These are phyloP conservation scores for Mormyrus hasselquistii DNA, from an alignment of 2,797 vertebrate genomes.

Conservation along the genomic window DNA sequence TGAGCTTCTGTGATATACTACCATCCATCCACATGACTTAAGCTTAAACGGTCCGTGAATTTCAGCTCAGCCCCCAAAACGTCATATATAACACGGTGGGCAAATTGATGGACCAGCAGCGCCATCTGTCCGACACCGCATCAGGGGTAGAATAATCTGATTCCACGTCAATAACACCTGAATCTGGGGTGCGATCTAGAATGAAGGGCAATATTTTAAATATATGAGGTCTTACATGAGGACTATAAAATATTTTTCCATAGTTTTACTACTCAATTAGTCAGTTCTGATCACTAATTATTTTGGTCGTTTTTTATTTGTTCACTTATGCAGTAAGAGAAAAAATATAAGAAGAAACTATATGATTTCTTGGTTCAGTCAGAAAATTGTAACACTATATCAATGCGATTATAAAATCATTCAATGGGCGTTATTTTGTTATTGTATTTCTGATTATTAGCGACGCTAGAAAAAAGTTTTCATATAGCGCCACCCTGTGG, in stretches of 20 bases:
- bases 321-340: neutral
- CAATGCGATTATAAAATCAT: neutral
- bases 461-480: neutral
- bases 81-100: conserved; percentile 44
- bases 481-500: conserved; percentile 4
- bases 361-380: neutral
- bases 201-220: neutral
- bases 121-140: conserved; percentile 32
- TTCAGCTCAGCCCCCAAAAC: conserved; percentile 54
- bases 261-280: neutral
- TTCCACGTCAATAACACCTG: neutral
- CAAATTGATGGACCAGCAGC: conserved; percentile 21
- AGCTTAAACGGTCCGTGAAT: conserved; percentile 49
- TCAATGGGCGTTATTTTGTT: neutral
- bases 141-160: neutral
- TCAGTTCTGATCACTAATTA: neutral
- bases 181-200: neutral
- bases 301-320: neutral
- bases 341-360: neutral
- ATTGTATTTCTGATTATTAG: neutral
- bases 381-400: neutral
- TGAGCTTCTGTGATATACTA: conserved; percentile 34
- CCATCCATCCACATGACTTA: conserved; percentile 55
- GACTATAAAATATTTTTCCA: neutral
- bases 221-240: neutral